Percentiles rank a stretch among this genome's conserved stretches.
phyloP scores from a whole-genome alignment of 2,888 invertebrate genomes.

The Orchesella flavescens region DNA sequence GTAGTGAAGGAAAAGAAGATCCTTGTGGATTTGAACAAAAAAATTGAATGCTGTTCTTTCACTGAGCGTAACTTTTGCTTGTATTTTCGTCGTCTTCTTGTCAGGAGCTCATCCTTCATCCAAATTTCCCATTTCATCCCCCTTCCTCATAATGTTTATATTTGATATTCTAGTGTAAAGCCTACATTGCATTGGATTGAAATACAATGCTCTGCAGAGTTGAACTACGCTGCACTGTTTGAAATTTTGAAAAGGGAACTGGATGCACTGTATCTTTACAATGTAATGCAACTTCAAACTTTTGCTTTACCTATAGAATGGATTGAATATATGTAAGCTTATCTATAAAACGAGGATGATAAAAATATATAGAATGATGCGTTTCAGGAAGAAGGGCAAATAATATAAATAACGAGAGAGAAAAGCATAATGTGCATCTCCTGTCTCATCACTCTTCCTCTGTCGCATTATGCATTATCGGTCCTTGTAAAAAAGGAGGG shows the following conservation, averaged over 20 bases:
- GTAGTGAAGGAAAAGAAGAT: constrained; percentile 21
- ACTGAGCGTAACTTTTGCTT: constrained; percentile 3
- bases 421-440: constrained; percentile 35
- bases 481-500: constrained; percentile 36
- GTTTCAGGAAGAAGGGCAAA: no score
- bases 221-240: background rate
- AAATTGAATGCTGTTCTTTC: background rate
- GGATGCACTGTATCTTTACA: no score
- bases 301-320: no score
- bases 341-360: no score
- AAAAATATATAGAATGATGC: no score
- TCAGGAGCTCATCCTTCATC: constrained; percentile 54
- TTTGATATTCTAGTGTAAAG: background rate
- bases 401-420: background rate
- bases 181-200: background rate
- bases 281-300: no score
- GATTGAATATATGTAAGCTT: no score
- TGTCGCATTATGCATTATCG: constrained; percentile 38
- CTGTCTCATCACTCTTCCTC: constrained; percentile 45
- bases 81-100: constrained; percentile 26
- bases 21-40: constrained; percentile 41
- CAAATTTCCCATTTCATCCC: constrained; percentile 45
- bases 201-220: background rate
- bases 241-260: background rate
- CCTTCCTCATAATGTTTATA: background rate